Conservation (phyloP, 2,113 vertebrate species). For the Sinocyclocheilus anshuiensis region DNA sequence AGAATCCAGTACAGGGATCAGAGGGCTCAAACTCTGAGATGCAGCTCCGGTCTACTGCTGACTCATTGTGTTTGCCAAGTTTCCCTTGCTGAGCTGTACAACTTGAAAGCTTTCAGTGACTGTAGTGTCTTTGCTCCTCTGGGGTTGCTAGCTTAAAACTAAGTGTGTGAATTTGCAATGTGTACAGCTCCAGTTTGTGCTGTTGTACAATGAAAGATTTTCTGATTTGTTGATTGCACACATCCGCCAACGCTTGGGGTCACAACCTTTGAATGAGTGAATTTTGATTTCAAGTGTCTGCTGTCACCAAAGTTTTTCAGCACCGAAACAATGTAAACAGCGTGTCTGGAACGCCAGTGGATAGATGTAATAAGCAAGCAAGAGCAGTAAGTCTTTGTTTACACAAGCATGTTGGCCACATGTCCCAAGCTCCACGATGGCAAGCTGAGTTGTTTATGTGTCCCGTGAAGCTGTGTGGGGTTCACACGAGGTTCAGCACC, state of each 20-base stretch:
- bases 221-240: constrained; percentile 42
- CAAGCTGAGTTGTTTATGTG: constrained; percentile 48
- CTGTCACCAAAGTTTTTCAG: constrained; percentile 31
- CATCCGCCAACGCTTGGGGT: constrained; percentile 19
- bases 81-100: constrained; percentile 24
- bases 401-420: constrained; percentile 46
- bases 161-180: constrained; percentile 29
- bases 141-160: constrained; percentile 31
- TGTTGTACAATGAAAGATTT: neutral
- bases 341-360: neutral
- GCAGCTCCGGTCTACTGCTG: constrained; percentile 12
- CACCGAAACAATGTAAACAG: constrained; percentile 50
- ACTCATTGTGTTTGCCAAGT: constrained; percentile 25
- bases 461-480: constrained; percentile 50
- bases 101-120: constrained; percentile 5
- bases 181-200: neutral
- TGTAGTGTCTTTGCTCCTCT: constrained; percentile 35
- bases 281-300: constrained; percentile 34
- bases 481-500: constrained; percentile 62
- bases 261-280: constrained; percentile 32
- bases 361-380: constrained; percentile 20
- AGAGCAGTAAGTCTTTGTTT: constrained; percentile 44
- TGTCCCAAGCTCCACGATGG: constrained; percentile 43
- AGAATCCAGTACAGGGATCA: constrained; percentile 46
- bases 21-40: constrained; percentile 18